Evolutionary conservation across 2,113 vertebrate genomes (phyloP).

Genomic region (Dasypus novemcinctus): DNA sequence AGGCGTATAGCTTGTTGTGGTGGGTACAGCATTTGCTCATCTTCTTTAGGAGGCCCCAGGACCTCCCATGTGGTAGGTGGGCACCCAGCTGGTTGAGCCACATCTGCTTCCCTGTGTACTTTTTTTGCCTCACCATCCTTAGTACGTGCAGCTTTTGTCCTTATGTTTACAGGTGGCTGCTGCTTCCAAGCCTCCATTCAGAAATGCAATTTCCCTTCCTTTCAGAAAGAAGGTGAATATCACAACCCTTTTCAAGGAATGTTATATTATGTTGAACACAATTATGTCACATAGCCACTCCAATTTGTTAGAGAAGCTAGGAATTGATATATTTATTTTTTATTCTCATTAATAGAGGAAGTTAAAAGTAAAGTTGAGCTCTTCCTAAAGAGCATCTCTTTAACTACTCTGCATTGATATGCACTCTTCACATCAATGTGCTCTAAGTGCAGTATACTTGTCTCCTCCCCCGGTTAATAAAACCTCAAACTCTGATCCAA

Average conservation of each 20-base stretch:
- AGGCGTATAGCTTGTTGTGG: no score
- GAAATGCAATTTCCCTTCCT: background rate
- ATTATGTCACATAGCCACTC: background rate
- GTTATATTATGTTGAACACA: background rate
- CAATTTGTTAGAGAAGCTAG: background rate
- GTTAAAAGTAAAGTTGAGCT: no score
- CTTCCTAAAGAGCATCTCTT: background rate
- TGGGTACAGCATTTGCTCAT: no score
- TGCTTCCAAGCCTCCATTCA: background rate
- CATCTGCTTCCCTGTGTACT: no score
- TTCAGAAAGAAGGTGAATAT: background rate
- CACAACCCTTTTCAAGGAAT: background rate
- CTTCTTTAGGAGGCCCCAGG: no score
- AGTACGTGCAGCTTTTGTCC: background rate
- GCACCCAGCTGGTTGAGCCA: no score
- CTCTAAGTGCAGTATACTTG: background rate
- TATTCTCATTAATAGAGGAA: background rate
- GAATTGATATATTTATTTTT: background rate
- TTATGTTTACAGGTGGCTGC: background rate
- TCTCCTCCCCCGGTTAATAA: background rate
- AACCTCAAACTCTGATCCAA: background rate
- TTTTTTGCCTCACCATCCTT: background rate
- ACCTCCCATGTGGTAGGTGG: no score
- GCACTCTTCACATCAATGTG: background rate
- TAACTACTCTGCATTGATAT: no score